A percentile compares a stretch with the other conserved stretches of the same genome.
phyloP scores from a whole-genome alignment of 2,113 vertebrate genomes.

The Megalops atlanticus region DNA sequence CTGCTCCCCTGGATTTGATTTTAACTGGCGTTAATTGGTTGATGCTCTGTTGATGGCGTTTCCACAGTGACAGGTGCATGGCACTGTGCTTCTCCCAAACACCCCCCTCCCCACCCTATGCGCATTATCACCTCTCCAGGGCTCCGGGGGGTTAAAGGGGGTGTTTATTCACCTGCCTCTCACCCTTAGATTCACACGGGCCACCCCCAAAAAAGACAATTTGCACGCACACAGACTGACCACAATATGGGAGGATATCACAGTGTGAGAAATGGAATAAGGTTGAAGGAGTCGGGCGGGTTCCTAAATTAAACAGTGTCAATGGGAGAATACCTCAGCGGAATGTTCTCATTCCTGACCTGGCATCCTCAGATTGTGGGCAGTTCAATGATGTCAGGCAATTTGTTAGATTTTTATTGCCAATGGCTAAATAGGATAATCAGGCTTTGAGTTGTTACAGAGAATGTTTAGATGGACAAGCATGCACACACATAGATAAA shows the following conservation, averaged over 20 bases:
- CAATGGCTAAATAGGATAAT: neutral
- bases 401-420: neutral
- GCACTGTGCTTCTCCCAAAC: neutral
- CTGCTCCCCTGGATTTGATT: neutral
- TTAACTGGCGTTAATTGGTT: neutral
- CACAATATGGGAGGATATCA: neutral
- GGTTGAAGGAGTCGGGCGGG: neutral
- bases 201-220: neutral
- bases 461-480: neutral
- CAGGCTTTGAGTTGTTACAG: neutral
- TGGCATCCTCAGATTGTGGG: neutral
- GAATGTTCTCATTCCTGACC: neutral
- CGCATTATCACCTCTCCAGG: neutral
- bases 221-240: neutral
- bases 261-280: neutral
- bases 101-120: neutral
- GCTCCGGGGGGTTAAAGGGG: neutral
- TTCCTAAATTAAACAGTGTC: neutral
- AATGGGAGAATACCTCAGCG: neutral
- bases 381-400: neutral
- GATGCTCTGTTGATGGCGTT: neutral
- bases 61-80: neutral
- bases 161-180: slow-evolving; percentile 7
- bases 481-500: neutral
- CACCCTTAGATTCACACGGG: neutral